A percentile compares a stretch with the other conserved stretches of the same genome.
phyloP scores from a whole-genome alignment of 2,113 vertebrate species.

The Isichthys henryi region DNA sequence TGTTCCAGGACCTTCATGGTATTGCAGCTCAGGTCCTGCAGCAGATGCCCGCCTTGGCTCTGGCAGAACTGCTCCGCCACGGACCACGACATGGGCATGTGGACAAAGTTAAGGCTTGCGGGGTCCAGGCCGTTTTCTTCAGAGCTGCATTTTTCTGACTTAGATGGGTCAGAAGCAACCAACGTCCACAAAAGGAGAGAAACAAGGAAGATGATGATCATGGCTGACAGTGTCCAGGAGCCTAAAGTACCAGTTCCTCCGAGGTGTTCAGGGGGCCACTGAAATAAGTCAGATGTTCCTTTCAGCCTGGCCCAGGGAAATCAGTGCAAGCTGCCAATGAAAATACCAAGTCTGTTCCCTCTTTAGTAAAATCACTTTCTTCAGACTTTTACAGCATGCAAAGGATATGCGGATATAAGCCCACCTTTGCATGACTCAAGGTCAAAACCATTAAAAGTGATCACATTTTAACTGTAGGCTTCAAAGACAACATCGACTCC shows the following conservation, averaged over 20 bases:
- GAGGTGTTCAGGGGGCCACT: constrained; percentile 12
- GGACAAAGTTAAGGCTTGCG: constrained; percentile 48
- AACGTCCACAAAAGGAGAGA: constrained; percentile 46
- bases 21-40: constrained; percentile 29
- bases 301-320: constrained; percentile 48
- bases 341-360: constrained; percentile 51
- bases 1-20: constrained; percentile 36
- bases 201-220: constrained; percentile 32
- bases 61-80: constrained; percentile 46
- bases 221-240: constrained; percentile 26
- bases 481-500: background rate
- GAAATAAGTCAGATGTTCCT: constrained; percentile 25
- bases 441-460: constrained; percentile 1
- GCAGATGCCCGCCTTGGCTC: constrained; percentile 47
- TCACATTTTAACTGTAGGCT: background rate
- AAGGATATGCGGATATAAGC: constrained; percentile 38
- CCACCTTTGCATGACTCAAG: constrained; percentile 24
- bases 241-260: constrained; percentile 26
- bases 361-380: constrained; percentile 60
- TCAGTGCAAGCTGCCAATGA: constrained; percentile 42
- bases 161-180: constrained; percentile 28
- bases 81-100: constrained; percentile 38
- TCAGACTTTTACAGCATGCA: constrained; percentile 65
- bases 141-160: background rate
- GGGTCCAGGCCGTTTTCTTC: constrained; percentile 20